Evolutionary conservation across 2,888 invertebrate species (phyloP).

Genomic region (Eupithecia insigniata): DNA sequence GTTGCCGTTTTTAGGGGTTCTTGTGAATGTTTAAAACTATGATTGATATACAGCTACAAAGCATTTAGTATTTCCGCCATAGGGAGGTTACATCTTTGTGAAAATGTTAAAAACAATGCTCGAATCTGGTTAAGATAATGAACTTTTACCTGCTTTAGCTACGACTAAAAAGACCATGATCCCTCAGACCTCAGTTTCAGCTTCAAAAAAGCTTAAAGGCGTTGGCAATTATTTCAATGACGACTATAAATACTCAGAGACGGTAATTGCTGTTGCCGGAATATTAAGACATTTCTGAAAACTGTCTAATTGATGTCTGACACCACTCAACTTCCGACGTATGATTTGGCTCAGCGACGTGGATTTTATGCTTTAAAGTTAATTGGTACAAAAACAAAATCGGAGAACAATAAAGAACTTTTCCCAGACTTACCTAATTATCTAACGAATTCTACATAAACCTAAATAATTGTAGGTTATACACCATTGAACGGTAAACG

Average conservation of each 20-base stretch:
- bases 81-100: neutral
- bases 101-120: neutral
- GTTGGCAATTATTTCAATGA: constrained; percentile 58
- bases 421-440: constrained; percentile 18
- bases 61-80: neutral
- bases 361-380: constrained; percentile 20
- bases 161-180: constrained; percentile 45
- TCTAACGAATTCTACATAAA: constrained; percentile 10
- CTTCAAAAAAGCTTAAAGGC: constrained; percentile 46
- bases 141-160: neutral
- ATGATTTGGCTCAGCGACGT: constrained; percentile 18
- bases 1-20: neutral
- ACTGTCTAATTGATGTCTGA: constrained; percentile 62
- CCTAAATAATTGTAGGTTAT: constrained; percentile 27
- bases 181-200: constrained; percentile 44
- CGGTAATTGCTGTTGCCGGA: constrained; percentile 66
- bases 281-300: constrained; percentile 65
- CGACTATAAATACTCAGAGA: constrained; percentile 66
- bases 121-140: neutral
- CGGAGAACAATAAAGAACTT: constrained; percentile 13
- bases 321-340: constrained; percentile 60
- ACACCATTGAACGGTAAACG: constrained; percentile 21
- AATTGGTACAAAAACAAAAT: constrained; percentile 16
- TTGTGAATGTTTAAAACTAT: neutral
- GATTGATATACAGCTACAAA: neutral